Base-by-base conservation (phyloP, 2,888 invertebrate species). In the Drosophila macrospina region DNA sequence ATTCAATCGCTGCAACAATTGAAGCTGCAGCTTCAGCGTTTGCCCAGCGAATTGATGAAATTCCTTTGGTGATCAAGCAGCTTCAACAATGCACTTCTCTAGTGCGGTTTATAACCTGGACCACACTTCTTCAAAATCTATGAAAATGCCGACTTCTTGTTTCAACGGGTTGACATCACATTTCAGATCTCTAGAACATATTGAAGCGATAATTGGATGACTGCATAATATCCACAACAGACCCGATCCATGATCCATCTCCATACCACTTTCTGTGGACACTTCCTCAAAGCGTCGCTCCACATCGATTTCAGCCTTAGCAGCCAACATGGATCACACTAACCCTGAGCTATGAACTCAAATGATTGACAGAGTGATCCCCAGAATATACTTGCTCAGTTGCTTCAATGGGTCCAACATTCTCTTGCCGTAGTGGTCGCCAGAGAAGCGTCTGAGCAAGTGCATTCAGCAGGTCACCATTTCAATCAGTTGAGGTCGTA, bases 381-480 rank as follows among this genome's bases (percentile, higher is more conserved):
- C 5, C 11, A 30, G 45, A 10, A 47, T 32, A 15, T 30, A 47
- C 0, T 32, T 47, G 16, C 30, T 45, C 11, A 45, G 36, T 4
- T 50, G 36, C 50, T 2, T 1, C 36, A 26, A 15, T 26, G 50
- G 13, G 36, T 50, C 11, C 50, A 50, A 50, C 26, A 37, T 37
- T 5, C 2, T 36, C n/a, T 7, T 45, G 15, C 26, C 44, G 5
- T 8, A 11, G 13, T 45, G 15, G 15, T 45, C 30, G 3, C 30
- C 30, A 45, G 28, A 10, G 45, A 2, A 30, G 16, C 30, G 15
- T 51, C 11, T 26, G 5, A 15, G 15, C 15, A 37, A 26, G 5
- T 37, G 37, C 13, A 37, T 13, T 36, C 1, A 6, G 26, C 1
- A 16, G 26, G 10, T 36, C 11, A 26, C 10, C 16, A 32, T 7